These are phyloP conservation scores for Pluvialis apricaria DNA, from an alignment of 2,113 vertebrate genomes.

Conservation along the genomic window DNA sequence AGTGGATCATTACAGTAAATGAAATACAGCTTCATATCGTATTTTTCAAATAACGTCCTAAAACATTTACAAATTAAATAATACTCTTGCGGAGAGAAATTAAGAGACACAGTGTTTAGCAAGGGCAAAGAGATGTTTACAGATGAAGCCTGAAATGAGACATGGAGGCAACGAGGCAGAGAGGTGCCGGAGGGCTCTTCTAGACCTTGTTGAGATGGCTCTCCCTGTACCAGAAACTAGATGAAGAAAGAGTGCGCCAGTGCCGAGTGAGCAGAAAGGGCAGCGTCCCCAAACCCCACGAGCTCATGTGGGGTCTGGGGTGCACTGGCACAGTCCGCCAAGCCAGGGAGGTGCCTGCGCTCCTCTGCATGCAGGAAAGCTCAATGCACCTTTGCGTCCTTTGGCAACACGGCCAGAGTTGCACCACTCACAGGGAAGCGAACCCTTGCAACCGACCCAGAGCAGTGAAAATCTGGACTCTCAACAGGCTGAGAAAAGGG, in stretches of 20 bases:
- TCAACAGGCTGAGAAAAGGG: background rate
- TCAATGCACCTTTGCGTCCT: fast-evolving
- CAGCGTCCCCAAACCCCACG: fast-evolving
- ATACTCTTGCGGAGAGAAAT: slow-evolving; percentile 23
- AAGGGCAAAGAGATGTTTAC: slow-evolving; percentile 22
- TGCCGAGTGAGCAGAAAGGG: background rate
- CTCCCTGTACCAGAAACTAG: background rate
- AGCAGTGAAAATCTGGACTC: background rate
- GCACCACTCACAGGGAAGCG: fast-evolving
- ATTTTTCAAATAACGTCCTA: slow-evolving; percentile 29
- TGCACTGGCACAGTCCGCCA: background rate
- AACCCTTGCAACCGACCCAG: fast-evolving
- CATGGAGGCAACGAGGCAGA: background rate
- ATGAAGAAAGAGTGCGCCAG: background rate
- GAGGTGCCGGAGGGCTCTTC: background rate
- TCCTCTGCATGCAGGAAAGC: background rate
- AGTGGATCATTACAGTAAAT: slow-evolving; percentile 49
- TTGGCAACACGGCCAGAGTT: background rate
- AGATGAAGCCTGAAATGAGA: background rate
- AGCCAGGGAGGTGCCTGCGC: background rate
- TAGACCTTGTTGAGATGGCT: background rate
- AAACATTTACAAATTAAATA: slow-evolving; percentile 55
- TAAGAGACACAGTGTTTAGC: slow-evolving; percentile 1
- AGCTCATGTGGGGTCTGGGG: background rate
- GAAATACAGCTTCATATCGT: slow-evolving; percentile 11